Evolutionary conservation across 2,888 invertebrate species (phyloP).

Genomic region (Charanyca ferruginea): DNA sequence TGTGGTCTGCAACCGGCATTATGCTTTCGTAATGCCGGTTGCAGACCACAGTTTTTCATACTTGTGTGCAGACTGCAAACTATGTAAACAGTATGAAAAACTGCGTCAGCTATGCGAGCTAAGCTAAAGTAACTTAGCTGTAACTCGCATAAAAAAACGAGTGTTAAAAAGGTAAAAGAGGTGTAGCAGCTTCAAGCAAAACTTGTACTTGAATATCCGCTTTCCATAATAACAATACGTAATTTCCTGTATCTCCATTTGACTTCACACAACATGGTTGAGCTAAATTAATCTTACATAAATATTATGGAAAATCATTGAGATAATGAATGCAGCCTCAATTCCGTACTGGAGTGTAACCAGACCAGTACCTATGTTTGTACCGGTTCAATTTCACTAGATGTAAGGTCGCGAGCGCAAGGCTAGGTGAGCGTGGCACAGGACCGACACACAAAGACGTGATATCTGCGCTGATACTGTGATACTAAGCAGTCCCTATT

Average conservation of each 20-base stretch:
- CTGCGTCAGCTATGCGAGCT: too few species aligned
- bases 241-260: slow-evolving; percentile 53
- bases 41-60: too few species aligned
- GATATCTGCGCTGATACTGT: slow-evolving; percentile 16
- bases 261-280: slow-evolving; percentile 40
- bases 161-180: slow-evolving; percentile 22
- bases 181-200: slow-evolving; percentile 25
- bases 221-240: slow-evolving; percentile 59
- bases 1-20: too few species aligned
- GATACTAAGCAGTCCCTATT: slow-evolving; percentile 5
- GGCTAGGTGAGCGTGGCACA: slow-evolving; percentile 83
- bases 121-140: not conserved
- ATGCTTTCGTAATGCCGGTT: too few species aligned
- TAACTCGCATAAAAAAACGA: not conserved
- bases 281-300: slow-evolving; percentile 58
- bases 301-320: slow-evolving; percentile 59
- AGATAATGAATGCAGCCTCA: slow-evolving; percentile 71
- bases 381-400: slow-evolving; percentile 89
- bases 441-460: slow-evolving; percentile 50
- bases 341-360: slow-evolving; percentile 71
- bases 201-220: slow-evolving; percentile 50
- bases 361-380: slow-evolving; percentile 68
- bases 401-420: slow-evolving; percentile 86
- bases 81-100: too few species aligned
- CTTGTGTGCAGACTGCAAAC: too few species aligned